These are phyloP conservation scores for Cephus rjabovi DNA, from an alignment of 2,888 invertebrate genomes.

Conservation along the genomic window DNA sequence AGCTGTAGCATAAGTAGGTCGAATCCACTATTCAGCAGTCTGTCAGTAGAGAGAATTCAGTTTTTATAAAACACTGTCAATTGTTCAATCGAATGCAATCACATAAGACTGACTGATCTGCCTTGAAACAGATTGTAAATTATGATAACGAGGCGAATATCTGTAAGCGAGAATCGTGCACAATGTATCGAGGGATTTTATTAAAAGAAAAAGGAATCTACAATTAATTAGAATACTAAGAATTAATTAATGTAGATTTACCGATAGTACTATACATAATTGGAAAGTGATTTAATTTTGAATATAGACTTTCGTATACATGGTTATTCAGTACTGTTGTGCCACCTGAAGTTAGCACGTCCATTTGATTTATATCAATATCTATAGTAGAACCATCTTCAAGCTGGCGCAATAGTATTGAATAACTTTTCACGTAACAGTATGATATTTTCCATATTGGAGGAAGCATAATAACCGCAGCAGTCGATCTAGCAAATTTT, in stretches of 20 bases:
- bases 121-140: conserved; percentile 35
- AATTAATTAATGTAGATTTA: not conserved
- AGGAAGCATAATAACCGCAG: not conserved
- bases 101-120: conserved; percentile 59
- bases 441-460: too few species aligned
- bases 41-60: conserved; percentile 6
- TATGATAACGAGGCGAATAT: conserved; percentile 1
- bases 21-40: conserved; percentile 1
- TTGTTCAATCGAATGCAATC: conserved; percentile 6
- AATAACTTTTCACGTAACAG: not conserved
- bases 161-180: not conserved
- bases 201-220: not conserved
- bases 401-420: not conserved
- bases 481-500: not conserved
- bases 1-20: conserved; percentile 2
- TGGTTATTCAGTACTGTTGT: not conserved
- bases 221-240: not conserved
- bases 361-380: not conserved
- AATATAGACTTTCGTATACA: not conserved
- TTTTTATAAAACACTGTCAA: not conserved
- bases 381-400: not conserved
- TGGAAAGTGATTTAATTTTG: not conserved
- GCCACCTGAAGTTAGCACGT: not conserved
- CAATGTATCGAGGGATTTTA: not conserved
- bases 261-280: not conserved